phyloP scores from a whole-genome alignment of 2,113 vertebrate genomes.

The Pardalotus punctatus region DNA sequence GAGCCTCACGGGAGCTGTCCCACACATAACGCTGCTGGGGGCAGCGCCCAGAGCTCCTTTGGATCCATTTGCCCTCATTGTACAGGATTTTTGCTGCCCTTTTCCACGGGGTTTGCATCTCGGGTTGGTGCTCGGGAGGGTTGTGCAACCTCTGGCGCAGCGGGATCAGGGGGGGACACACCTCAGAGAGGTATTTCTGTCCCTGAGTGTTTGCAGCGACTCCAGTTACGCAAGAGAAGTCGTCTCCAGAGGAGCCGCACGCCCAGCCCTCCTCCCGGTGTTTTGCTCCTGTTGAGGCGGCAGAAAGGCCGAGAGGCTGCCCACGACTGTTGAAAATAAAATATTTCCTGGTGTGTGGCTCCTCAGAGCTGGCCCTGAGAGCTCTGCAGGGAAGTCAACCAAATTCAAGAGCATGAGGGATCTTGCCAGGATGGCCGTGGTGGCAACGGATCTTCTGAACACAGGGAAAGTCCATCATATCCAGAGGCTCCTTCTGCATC shows the following conservation, averaged over 20 bases:
- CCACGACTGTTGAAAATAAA: background rate
- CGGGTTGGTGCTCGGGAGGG: rapidly evolving
- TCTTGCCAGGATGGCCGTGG: rapidly evolving
- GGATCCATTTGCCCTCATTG: rapidly evolving
- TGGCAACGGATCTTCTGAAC: background rate
- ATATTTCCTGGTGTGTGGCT: rapidly evolving
- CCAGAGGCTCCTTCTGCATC: background rate
- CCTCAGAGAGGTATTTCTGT: background rate
- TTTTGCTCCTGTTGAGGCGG: rapidly evolving
- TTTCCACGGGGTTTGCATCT: rapidly evolving
- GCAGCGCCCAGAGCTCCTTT: rapidly evolving
- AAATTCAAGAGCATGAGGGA: background rate
- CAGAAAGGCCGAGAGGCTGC: background rate
- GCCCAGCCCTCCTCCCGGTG: background rate
- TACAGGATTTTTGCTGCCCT: background rate
- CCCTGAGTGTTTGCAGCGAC: background rate
- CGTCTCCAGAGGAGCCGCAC: background rate
- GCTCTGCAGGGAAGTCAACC: background rate
- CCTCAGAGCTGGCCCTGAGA: background rate
- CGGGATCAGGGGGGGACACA: background rate
- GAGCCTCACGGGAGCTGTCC: background rate
- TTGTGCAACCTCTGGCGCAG: background rate
- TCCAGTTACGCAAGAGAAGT: background rate
- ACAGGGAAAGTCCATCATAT: rapidly evolving
- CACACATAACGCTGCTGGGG: rapidly evolving